A percentile compares a stretch with the other conserved stretches of the same genome.
Evolutionary conservation across 2,888 invertebrate species (phyloP).

Genomic region (Caenorhabditis panamensis): DNA sequence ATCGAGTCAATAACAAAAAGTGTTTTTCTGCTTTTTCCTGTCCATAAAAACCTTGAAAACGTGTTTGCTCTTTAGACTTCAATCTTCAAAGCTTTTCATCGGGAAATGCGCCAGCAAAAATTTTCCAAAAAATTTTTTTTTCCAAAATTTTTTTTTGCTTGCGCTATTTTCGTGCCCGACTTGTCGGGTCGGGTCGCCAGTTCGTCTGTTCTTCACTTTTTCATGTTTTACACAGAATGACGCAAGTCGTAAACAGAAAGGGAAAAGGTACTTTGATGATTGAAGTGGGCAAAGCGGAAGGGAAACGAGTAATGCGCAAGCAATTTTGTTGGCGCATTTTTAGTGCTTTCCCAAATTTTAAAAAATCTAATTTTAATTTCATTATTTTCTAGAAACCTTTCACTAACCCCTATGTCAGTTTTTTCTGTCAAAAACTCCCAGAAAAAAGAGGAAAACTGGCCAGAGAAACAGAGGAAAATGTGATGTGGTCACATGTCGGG

Average conservation of each 20-base stretch:
- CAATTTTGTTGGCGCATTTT: neutral
- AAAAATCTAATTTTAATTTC: no score
- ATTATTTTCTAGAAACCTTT: no score
- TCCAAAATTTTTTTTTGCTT: no score
- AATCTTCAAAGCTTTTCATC: neutral
- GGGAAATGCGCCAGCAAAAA: neutral
- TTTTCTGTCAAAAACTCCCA: neutral
- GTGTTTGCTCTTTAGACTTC: neutral
- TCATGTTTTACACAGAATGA: slow-evolving; percentile 1
- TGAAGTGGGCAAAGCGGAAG: neutral
- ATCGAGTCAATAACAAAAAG: neutral
- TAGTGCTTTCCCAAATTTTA: neutral
- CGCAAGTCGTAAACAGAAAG: neutral
- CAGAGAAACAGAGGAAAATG: neutral
- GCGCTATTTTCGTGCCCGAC: neutral
- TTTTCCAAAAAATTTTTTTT: no score
- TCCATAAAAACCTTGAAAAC: neutral
- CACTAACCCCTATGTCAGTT: no score
- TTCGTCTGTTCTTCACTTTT: no score
- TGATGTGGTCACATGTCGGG: slow-evolving; percentile 6
- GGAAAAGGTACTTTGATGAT: neutral
- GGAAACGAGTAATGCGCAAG: neutral
- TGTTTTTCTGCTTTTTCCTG: neutral
- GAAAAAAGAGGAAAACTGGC: no score
- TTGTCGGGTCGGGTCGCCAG: neutral